Conservation (phyloP, 2,797 vertebrate genomes). For the Lycodopsis pacificus region DNA sequence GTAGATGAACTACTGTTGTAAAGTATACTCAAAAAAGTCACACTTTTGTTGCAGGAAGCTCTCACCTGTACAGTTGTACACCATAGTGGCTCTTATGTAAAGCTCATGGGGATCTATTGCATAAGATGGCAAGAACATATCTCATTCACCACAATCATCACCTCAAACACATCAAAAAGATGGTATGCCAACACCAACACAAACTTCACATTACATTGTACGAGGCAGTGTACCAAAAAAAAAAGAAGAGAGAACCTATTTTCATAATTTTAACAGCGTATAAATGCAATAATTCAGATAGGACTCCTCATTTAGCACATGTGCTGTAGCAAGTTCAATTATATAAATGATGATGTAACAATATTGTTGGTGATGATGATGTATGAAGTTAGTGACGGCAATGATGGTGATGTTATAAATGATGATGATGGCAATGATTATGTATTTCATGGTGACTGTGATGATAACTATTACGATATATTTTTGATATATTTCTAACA, state of each 20-base stretch:
- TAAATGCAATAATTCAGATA: slow-evolving; percentile 91
- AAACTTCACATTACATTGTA: slow-evolving; percentile 76
- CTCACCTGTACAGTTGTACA: slow-evolving; percentile 61
- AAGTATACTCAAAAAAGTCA: slow-evolving; percentile 13
- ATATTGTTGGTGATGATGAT: slow-evolving; percentile 53
- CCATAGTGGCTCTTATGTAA: slow-evolving; percentile 45
- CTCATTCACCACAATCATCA: slow-evolving; percentile 55
- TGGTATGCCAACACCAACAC: slow-evolving; percentile 67
- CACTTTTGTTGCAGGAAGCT: slow-evolving; percentile 31
- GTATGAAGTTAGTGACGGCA: slow-evolving; percentile 50
- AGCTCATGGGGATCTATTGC: slow-evolving; percentile 47
- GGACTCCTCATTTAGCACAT: slow-evolving; percentile 83
- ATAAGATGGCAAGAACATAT: slow-evolving; percentile 48
- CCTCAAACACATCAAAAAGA: slow-evolving; percentile 58
- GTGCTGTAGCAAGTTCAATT: slow-evolving; percentile 79
- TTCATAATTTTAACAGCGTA: slow-evolving; percentile 88
- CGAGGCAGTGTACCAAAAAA: slow-evolving; percentile 75
- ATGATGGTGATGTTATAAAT: slow-evolving; percentile 46
- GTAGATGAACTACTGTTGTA: slow-evolving; percentile 44
- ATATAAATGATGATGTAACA: slow-evolving; percentile 64
- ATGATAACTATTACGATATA: slow-evolving; percentile 69
- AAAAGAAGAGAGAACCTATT: slow-evolving; percentile 69
- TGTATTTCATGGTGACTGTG: slow-evolving; percentile 59
- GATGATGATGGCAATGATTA: slow-evolving; percentile 49
- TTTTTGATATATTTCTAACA: slow-evolving; percentile 77